Conservation (phyloP, 2,797 vertebrate genomes). For the Cryptoblepharus egeriae region DNA sequence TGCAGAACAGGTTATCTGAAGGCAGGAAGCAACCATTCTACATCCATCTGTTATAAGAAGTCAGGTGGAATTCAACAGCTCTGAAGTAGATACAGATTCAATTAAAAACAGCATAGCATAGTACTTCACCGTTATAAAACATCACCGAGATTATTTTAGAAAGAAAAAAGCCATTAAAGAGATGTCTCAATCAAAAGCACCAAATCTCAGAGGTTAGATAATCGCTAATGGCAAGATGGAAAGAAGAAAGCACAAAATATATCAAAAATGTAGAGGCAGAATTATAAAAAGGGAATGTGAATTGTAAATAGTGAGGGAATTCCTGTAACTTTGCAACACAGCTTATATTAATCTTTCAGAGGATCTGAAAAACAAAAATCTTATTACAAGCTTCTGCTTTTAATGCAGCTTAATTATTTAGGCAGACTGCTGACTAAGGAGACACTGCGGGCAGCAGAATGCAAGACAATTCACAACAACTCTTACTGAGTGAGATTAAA, state of each 20-base stretch:
- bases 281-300: conserved; percentile 43
- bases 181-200: conserved; percentile 45
- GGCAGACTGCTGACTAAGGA: conserved; percentile 54
- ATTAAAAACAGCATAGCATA: not conserved
- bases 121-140: no score
- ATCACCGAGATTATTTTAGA: conserved; percentile 1
- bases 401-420: conserved; percentile 79
- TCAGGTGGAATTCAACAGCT: not conserved
- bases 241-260: conserved; percentile 28
- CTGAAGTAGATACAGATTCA: not conserved
- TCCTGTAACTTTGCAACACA: conserved; percentile 66
- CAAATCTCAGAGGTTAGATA: conserved; percentile 26
- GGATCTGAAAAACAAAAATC: conserved; percentile 66
- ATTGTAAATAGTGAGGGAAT: conserved; percentile 52
- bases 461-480: conserved; percentile 31
- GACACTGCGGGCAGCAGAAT: conserved; percentile 34
- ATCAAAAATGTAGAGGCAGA: conserved; percentile 15
- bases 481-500: conserved; percentile 21
- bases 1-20: not conserved
- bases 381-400: conserved; percentile 71
- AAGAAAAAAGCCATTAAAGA: conserved; percentile 21
- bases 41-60: not conserved
- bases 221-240: conserved; percentile 3
- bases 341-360: conserved; percentile 78
- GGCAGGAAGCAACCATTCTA: not conserved